Evolutionary conservation across 2,888 invertebrate genomes (phyloP), one percentile per base, ranked within the genome.

Genomic region (Standfussiana lucernea): DNA sequence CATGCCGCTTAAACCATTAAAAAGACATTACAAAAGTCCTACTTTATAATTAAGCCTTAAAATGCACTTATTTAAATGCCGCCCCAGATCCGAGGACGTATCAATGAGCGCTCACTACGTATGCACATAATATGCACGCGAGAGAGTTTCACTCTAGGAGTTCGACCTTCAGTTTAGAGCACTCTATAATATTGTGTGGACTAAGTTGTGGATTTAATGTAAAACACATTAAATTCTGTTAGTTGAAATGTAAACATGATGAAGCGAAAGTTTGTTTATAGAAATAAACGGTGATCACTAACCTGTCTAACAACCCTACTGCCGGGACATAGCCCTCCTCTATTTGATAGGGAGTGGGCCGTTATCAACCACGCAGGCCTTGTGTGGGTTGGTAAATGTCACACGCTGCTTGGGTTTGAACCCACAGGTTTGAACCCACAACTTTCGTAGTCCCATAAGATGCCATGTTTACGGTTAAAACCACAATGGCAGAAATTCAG

Each of bases 91-190:
- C 70, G 77, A 86, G 81, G 84, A 76, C 76, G 67, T 45, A 70
- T 68, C 81, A 67, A 73, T 81, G 78, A 77, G 80, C 62, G 40
- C 68, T 64, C n/a, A n/a, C 53, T 45, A 65, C 35, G 15, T 76
- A 61, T 69, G 78, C 79, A 67, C 47, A 82, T 79, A 64, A 75
- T 75, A 73, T 80, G 72, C 77, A 80, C 53, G 72, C 75, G 66
- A 68, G 76, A 56, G 75, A 42, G 42, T 62, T 77, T 64, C 47
- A 40, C 28, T 68, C 72, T 72, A 61, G 75, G n/a, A 24, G 70
- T 35, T 61, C 13, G 72, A 68, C 84, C 80, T 79, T 82, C 74
- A 68, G n/a, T 42, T 59, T 64, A 18, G 73, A 79, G 67, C 40
- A 53, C 66, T 53, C 50, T 6, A n/a, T 68, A 21, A 66, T 61